phyloP scores from a whole-genome alignment of 1,140 invertebrate genomes.

The Medauroidea extradentata region DNA sequence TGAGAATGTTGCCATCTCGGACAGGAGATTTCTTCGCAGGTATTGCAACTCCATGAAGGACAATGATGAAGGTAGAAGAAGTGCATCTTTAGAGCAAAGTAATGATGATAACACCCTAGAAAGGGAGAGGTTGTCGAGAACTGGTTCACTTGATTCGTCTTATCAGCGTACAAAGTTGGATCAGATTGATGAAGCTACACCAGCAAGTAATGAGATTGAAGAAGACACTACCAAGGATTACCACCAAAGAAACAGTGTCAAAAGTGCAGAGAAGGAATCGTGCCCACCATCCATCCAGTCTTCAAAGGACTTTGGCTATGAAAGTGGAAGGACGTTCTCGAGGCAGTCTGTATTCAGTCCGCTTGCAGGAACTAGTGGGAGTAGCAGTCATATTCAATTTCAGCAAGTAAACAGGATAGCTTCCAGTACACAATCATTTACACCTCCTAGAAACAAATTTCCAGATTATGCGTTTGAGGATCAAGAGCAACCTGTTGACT shows the following conservation, averaged over 20 bases:
- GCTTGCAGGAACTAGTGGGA: neutral
- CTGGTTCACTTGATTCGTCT: too few species aligned
- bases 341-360: neutral
- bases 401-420: conserved; percentile 1
- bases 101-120: neutral
- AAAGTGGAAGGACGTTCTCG: neutral
- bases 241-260: too few species aligned
- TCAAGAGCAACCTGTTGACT: conserved; percentile 60
- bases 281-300: too few species aligned
- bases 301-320: conserved; percentile 3
- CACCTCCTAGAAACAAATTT: conserved; percentile 29
- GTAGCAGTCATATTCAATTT: neutral
- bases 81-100: neutral
- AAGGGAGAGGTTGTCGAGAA: too few species aligned
- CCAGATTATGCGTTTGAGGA: conserved; percentile 39
- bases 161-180: conserved; percentile 4
- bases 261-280: too few species aligned
- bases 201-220: too few species aligned
- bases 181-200: conserved; percentile 1
- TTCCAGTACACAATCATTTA: neutral
- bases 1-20: conserved; percentile 7
- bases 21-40: conserved; percentile 12
- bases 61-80: conserved; percentile 5
- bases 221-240: too few species aligned
- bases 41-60: conserved; percentile 15